Evolutionary conservation across 2,888 invertebrate genomes (phyloP), one percentile per base, ranked within the genome.

Genomic region (Zaprionus bogoriensis): DNA sequence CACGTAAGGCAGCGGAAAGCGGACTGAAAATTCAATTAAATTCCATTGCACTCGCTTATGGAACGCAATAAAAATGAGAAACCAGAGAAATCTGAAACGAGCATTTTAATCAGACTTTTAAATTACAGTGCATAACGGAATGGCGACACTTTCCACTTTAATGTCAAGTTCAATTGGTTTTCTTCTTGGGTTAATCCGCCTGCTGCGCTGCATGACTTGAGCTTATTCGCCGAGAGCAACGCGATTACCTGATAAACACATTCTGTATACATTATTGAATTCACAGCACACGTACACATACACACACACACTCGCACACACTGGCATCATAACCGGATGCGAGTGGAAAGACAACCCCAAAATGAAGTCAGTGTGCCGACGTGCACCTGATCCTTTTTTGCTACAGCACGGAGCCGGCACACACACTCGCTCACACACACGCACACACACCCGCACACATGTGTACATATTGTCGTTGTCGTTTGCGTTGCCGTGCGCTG

Each of bases 331-430:
- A 67, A 46, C 17, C 30, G 38, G 25, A 53, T 38, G 27, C 32
- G 19, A 14, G 36, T 28, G 46, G 12, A 52, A 61, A 52, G 46
- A 60, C 57, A 64, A 52, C 41, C 55, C 52, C 59, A 57, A 48
- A 57, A 41, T 51, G 53, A 60, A 39, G 22, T 10, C 19, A 45
- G 50, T 23, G 17, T 58, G 59, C 51, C 25, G 47, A 61, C 46
- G 50, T 48, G 53, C 84, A 84, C 71, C 79, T 79, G 84, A 71
- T 68, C 62, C 75, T 58, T 62, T n/a, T 62, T 61, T 55, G 38
- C 60, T 52, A 57, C 48, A 32, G 4, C 17, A 38, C 32, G 10
- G 38, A 12, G 14, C 3, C 30, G 3, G 4, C 50, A 36, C 10
- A 47, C 50, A 12, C 10, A 25, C 20, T n/a, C 23, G 23, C 19